Evolutionary conservation across 2,113 vertebrate species (phyloP).

Genomic region (Leucoraja erinaceus): DNA sequence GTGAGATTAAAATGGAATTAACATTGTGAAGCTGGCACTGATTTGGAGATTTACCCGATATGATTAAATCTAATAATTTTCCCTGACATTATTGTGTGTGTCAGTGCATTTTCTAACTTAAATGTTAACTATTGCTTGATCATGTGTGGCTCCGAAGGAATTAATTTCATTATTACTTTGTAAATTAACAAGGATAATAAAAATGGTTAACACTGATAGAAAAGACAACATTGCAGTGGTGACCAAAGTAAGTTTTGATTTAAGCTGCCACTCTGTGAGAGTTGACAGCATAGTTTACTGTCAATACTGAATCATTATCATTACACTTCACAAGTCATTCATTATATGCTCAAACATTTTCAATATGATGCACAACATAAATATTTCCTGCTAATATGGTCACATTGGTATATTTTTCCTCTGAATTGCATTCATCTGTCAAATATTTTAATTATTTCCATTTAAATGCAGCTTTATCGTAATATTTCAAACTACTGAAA

Average conservation of each 20-base stretch:
- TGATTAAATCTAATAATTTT: background rate
- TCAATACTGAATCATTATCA: background rate
- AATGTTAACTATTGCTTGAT: background rate
- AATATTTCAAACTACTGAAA: background rate
- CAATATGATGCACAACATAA: background rate
- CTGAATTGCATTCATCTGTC: background rate
- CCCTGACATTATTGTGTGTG: background rate
- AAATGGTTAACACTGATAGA: background rate
- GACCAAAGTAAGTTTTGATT: background rate
- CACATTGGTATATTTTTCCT: too few relatives aligned
- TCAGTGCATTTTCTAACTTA: background rate
- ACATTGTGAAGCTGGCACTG: background rate
- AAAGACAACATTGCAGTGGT: too few relatives aligned
- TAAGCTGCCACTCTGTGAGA: background rate
- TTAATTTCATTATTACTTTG: background rate
- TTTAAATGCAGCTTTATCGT: background rate
- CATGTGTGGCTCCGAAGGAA: background rate
- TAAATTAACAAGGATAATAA: background rate
- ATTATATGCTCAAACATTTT: background rate
- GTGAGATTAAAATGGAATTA: background rate
- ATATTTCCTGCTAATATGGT: background rate
- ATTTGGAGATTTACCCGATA: background rate
- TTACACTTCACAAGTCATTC: background rate
- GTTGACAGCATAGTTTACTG: background rate
- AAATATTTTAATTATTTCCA: background rate